Evolutionary conservation across 1,140 invertebrate species (phyloP), one percentile per base, ranked within the genome.

Genomic region (Drosophila tropicalis): DNA sequence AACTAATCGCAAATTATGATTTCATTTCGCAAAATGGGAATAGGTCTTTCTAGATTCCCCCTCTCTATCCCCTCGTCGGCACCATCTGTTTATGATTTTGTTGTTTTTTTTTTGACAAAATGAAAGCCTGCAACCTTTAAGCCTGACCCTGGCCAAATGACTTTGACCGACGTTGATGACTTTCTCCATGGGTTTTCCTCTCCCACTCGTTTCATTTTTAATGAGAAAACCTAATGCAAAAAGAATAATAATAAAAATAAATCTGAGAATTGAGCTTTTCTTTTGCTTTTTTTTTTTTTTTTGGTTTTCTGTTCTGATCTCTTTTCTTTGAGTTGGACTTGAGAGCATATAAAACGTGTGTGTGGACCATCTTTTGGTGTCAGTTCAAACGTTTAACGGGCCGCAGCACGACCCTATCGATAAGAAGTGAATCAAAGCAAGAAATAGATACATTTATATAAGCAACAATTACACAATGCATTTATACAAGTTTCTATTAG

Each of bases 301-400:
- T 22, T 4, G 6, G 12, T 5, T 25, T 67, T 47, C 67, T 32
- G 29, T 36, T n/a, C n/a, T 34, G 29, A 58, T 76, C 63, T 58
- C 57, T 41, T 56, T 58, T 36, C 10, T 29, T 29, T 29, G 32
- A 19, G 66, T 44, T 51, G 44, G 7, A 9, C 19, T 29, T 29
- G 29, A 29, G 29, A 22, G 13, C 76, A 76, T 76, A 87, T 84
- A 87, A 87, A 83, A 82, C 80, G 80, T 77, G 77, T 76, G 70
- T 77, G 71, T 76, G 70, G 71, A 76, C 70, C 62, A 68, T 68
- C 34, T 10, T 68, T 10, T 51, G 57, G 70, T 62, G 73, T 89
- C 84, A 90, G 66, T 90, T 74, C 80, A 89, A 84, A 84, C 80
- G 56, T 79, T 78, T 89, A 67, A 55, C 62, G 80, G 80, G 55